These are phyloP conservation scores for Zygothrica quintamaculata DNA, from an alignment of 2,888 invertebrate species.

Conservation along the genomic window DNA sequence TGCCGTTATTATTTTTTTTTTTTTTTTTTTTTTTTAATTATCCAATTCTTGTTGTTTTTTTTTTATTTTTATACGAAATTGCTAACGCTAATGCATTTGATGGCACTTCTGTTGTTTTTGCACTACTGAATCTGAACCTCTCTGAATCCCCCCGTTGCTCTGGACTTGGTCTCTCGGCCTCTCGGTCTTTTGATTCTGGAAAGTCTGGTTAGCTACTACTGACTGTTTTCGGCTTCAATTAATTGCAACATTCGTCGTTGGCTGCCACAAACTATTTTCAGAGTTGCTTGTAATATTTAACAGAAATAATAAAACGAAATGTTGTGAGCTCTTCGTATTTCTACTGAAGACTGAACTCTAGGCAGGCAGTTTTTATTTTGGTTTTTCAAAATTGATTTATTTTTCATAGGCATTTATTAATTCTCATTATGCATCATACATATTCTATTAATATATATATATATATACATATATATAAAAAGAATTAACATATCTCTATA, in stretches of 20 bases:
- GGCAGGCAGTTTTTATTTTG: constrained; percentile 20
- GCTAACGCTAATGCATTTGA: no score
- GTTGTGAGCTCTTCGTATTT: constrained; percentile 55
- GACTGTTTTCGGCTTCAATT: constrained; percentile 1
- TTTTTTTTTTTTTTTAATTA: no score
- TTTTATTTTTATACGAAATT: no score
- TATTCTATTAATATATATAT: background rate
- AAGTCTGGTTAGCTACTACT: constrained; percentile 11
- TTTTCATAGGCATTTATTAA: constrained; percentile 16
- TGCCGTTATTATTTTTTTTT: no score
- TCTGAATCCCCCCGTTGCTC: no score
- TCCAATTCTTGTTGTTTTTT: no score
- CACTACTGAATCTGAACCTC: no score
- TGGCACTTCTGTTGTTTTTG: no score
- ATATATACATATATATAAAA: background rate
- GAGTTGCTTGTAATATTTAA: constrained; percentile 20
- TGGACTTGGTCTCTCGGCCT: background rate
- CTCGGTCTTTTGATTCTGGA: background rate
- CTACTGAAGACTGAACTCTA: constrained; percentile 61
- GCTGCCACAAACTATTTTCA: constrained; percentile 18
- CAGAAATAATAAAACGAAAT: constrained; percentile 39
- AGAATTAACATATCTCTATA: no score
- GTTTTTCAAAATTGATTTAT: constrained; percentile 34
- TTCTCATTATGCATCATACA: background rate
- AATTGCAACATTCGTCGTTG: constrained; percentile 36